Base-by-base conservation (phyloP, 1,140 invertebrate genomes). In the Ceratosolen fusciceps region DNA sequence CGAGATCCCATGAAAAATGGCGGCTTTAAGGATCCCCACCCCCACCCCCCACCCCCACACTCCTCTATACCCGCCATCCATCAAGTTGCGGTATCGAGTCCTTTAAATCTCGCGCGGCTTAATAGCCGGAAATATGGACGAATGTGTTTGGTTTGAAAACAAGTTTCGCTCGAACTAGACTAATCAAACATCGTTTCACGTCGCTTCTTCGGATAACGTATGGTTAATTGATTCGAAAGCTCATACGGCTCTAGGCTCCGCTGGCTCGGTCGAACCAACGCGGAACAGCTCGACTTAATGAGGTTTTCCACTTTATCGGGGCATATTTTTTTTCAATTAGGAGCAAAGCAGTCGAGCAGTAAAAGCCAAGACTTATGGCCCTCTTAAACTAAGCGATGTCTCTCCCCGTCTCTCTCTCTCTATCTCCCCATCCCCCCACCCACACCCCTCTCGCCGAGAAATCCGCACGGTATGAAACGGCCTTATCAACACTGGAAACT, bases 401-500 rank as follows among this genome's bases (percentile, higher is more conserved):
- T 2, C 8, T 9, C n/a, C 21, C 16, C 9, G 31, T 31, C n/a
- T n/a, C n/a, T n/a, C n/a, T n/a, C n/a, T n/a, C n/a, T n/a, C n/a
- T n/a, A n/a, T n/a, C n/a, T n/a, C n/a, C n/a, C n/a, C n/a, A n/a
- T n/a, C n/a, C n/a, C n/a, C n/a, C n/a, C n/a, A n/a, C n/a, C n/a
- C n/a, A n/a, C n/a, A n/a, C n/a, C n/a, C n/a, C n/a, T n/a, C n/a
- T n/a, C n/a, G n/a, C n/a, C n/a, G n/a, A n/a, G n/a, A n/a, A 12
- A 65, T 62, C 9, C 14, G 26, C 58, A 43, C n/a, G 26, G 34
- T 34, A 75, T 72, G n/a, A n/a, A n/a, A n/a, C n/a, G 77, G 76
- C 82, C 77, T 86, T 87, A 85, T 85, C 83, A 83, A 75, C 76
- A 72, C 77, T 81, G 82, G 71, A 84, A 85, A 85, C 82, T 80